These are phyloP conservation scores for Stomorhina lunata DNA, from an alignment of 2,888 invertebrate species.

Conservation along the genomic window DNA sequence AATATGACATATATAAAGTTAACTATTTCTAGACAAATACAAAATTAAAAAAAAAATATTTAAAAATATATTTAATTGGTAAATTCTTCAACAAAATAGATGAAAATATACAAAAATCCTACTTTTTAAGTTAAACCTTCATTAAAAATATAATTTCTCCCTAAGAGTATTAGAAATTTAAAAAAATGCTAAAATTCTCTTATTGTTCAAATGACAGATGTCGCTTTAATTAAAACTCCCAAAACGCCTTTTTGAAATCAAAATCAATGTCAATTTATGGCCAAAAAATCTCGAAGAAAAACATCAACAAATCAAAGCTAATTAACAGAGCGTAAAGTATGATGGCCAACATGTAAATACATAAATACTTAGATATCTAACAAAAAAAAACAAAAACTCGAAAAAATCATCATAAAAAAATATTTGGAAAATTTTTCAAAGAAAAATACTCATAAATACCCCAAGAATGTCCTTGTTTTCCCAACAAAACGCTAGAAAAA, in stretches of 20 bases:
- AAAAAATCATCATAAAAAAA: slow-evolving; percentile 52
- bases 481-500: slow-evolving; percentile 36
- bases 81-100: not conserved
- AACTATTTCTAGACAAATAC: too few relatives aligned
- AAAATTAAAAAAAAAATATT: too few relatives aligned
- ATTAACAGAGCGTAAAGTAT: slow-evolving; percentile 69
- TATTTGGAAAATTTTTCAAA: slow-evolving; percentile 43
- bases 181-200: not conserved
- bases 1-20: too few relatives aligned
- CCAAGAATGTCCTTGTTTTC: slow-evolving; percentile 29
- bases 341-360: slow-evolving; percentile 50
- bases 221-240: slow-evolving; percentile 66
- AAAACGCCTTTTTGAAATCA: slow-evolving; percentile 59
- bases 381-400: slow-evolving; percentile 27
- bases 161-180: slow-evolving; percentile 42
- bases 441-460: slow-evolving; percentile 52
- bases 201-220: slow-evolving; percentile 55
- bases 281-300: slow-evolving; percentile 30
- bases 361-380: slow-evolving; percentile 37
- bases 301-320: slow-evolving; percentile 68
- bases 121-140: not conserved
- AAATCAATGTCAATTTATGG: slow-evolving; percentile 65
- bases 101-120: too few relatives aligned
- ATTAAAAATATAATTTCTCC: slow-evolving; percentile 13
- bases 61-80: not conserved